These are phyloP conservation scores for Eleutherodactylus coqui DNA, from an alignment of 2,797 vertebrate genomes.

Conservation along the genomic window DNA sequence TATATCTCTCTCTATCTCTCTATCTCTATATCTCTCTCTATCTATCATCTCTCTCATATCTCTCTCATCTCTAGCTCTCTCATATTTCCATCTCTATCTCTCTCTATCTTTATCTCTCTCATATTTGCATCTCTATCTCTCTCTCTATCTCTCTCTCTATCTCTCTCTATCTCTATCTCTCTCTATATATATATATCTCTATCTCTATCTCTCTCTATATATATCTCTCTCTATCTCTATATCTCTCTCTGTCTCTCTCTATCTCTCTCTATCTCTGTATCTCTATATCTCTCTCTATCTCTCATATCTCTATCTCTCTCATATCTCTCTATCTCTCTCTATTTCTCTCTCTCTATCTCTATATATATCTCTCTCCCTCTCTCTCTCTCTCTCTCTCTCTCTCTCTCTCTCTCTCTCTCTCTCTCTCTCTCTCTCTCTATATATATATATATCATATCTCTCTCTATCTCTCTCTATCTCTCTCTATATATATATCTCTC, in stretches of 20 bases:
- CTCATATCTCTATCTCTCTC: neutral
- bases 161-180: conserved; percentile 33
- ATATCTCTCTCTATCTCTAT: neutral
- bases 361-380: neutral
- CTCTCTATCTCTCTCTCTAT: neutral
- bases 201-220: conserved; percentile 39
- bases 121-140: no score
- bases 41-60: neutral
- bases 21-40: neutral
- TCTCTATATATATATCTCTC: conserved; percentile 27
- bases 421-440: neutral
- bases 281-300: neutral
- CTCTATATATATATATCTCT: no score
- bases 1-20: no score
- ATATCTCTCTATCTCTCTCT: conserved; percentile 35
- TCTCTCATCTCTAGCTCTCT: no score
- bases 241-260: neutral
- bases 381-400: neutral
- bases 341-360: conserved; percentile 38
- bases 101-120: neutral
- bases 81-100: no score
- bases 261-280: neutral
- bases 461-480: neutral
- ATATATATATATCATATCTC: no score
- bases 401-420: neutral